phyloP scores from a whole-genome alignment of 2,797 vertebrate genomes.

The Sebastes trivittatus region DNA sequence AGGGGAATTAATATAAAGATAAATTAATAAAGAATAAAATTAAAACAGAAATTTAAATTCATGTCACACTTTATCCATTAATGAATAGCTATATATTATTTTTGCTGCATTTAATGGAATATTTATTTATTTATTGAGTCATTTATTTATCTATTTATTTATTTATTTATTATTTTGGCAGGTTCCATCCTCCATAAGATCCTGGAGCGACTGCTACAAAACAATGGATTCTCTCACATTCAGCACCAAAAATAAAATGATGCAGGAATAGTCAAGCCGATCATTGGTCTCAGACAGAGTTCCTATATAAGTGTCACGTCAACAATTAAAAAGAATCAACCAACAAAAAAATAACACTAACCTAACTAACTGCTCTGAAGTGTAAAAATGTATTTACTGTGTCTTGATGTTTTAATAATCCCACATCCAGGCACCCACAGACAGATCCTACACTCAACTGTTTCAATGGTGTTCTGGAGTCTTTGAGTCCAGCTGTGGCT shows the following conservation, averaged over 20 bases:
- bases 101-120: no score
- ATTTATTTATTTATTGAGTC: no score
- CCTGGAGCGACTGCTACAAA: not conserved
- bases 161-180: no score
- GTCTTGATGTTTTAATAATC: not conserved
- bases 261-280: not conserved
- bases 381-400: not conserved
- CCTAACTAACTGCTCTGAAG: not conserved
- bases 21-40: no score
- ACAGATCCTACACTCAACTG: not conserved
- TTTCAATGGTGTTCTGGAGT: not conserved
- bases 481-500: constrained; percentile 3
- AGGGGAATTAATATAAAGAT: no score
- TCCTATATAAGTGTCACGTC: not conserved
- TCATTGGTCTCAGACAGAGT: not conserved
- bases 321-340: not conserved
- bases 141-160: no score
- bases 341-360: not conserved
- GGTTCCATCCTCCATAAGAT: no score
- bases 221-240: not conserved
- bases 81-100: no score
- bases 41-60: no score
- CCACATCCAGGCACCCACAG: not conserved
- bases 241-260: not conserved
- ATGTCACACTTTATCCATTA: no score